Evolutionary conservation across 1,140 invertebrate species (phyloP).

Genomic region (Catajapyx aquilonaris): DNA sequence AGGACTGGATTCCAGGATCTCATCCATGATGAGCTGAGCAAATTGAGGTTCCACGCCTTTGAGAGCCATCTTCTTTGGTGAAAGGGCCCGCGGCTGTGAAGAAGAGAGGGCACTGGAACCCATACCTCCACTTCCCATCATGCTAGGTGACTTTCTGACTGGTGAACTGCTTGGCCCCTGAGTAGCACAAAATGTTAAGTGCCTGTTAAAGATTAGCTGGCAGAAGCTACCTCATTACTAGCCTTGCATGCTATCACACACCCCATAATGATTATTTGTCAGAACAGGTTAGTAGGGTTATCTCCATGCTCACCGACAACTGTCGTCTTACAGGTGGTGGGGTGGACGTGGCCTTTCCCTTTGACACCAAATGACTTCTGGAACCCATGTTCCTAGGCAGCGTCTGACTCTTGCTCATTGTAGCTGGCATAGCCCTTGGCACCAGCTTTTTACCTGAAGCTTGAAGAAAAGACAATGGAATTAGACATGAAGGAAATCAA

Average conservation of each 20-base stretch:
- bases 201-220: too few relatives aligned
- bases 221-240: too few relatives aligned
- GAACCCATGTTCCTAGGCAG: constrained; percentile 61
- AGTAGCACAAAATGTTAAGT: too few relatives aligned
- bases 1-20: constrained; percentile 54
- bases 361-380: constrained; percentile 28
- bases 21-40: constrained; percentile 52
- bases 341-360: constrained; percentile 46
- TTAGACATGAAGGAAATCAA: background rate
- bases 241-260: too few relatives aligned
- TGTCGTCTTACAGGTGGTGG: constrained; percentile 60
- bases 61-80: constrained; percentile 17
- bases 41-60: constrained; percentile 77
- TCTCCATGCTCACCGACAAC: constrained; percentile 34
- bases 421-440: background rate
- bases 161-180: constrained; percentile 31
- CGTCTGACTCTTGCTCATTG: constrained; percentile 56
- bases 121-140: too few relatives aligned
- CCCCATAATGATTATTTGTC: background rate
- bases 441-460: background rate
- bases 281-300: background rate
- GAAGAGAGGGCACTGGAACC: too few relatives aligned
- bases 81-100: too few relatives aligned
- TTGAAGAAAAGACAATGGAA: background rate
- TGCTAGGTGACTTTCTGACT: constrained; percentile 27